Evolutionary conservation across 2,888 invertebrate genomes (phyloP), one percentile per base, ranked within the genome.

Genomic region (Rhogogaster chlorosoma): DNA sequence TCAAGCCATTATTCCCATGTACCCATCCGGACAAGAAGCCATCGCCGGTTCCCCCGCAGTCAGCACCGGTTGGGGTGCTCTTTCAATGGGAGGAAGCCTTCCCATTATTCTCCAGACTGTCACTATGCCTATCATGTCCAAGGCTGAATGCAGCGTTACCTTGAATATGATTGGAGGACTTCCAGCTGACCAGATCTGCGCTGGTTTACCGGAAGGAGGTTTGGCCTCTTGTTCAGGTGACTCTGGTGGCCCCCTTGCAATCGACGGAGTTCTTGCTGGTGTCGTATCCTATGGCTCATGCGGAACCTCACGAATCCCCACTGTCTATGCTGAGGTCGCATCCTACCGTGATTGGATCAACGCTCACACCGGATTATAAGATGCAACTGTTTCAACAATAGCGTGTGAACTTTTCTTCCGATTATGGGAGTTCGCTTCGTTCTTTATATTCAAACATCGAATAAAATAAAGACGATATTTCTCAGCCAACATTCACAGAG

Each of bases 151-250:
- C 89, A 91, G 91, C 2, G 90, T 92, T 0, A 94, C 94, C 0
- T 96, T 95, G 87, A 90, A 91, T 6, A 0, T 0, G 0, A 61
- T 75, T 12, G 88, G 87, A 1, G 88, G 88, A 0, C 0, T 92
- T 5, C 90, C 90, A 0, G 89, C 92, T 1, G 93, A 94, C 0
- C 94, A 93, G 5, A 94, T 96, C 7, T 96, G 96, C 89, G 96
- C 96, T 1, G 96, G 95, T 0, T 91, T 91, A 0, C 91, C 94
- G 4, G 92, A 93, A 85, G 96, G 96, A 2, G 96, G 95, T 22
- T 95, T 89, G 10, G 92, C 92, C 83, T 64, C 91, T 10, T 92
- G 92, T 84, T 89, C 89, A 4, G 91, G 91, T 57, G 92, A 92
- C 75, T 91, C 92, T 0, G 92, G 92, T 64, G 91, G 92, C 4